Base-by-base conservation (phyloP, 2,797 vertebrate species). In the Pempheris klunzingeri region DNA sequence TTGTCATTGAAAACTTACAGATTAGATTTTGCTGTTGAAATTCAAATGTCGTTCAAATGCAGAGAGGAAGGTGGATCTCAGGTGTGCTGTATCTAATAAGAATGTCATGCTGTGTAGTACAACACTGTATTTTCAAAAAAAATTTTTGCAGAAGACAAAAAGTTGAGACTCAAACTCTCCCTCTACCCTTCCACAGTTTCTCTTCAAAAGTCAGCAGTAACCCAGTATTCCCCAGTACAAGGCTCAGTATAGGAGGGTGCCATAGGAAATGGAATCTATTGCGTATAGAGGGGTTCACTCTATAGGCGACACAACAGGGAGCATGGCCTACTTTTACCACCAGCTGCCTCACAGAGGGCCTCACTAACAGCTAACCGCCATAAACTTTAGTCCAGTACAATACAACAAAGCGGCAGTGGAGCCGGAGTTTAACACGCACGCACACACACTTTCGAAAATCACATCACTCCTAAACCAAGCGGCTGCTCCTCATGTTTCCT, bases 311-410 rank as follows among this genome's bases (percentile, higher is more conserved):
- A 64, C 87, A 73, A 85, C 82, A 74, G 87, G 87, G 76, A 73
- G 73, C 59, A 77, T 87, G 87, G 83, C 88, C 88, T 91, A 90
- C 83, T 91, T 92, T 86, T 73, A 88, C 70, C 85, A 91, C 78
- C 84, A 85, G 82, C 86, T 87, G 85, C 85, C 85, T 88, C 41
- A 43, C 67, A 67, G 74, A 78, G 88, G 87, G 91, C 92, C 90
- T 90, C 89, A 77, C 73, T 53, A 64, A 74, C 84, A 80, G 83
- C 80, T 55, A 74, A 83, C 82, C 32, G 62, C 83, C 75, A 78
- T 81, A 81, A 84, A 82, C 76, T 74, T 41, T 49, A 66, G 82
- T 73, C 62, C 72, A 55, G 70, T 71, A 75, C 78, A 88, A 75
- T 59, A 62, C 86, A 90, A 88, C 80, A 87, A 87, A 88, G 74